Base-by-base conservation (phyloP, 2,888 invertebrate species). In the Nipponacmea schrenckii region DNA sequence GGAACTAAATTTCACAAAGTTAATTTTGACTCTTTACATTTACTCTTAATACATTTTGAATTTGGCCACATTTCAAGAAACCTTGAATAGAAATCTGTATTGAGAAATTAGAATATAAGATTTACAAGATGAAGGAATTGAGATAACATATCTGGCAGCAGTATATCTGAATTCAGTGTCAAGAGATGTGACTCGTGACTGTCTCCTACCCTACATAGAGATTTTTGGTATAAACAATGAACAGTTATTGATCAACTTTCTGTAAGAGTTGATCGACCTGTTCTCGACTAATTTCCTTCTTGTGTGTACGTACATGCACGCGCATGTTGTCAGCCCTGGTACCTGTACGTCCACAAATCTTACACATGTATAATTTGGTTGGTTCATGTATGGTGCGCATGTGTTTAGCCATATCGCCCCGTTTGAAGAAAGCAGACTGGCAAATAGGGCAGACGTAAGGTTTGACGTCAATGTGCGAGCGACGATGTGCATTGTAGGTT, bases 251-350 rank as follows among this genome's bases (percentile, higher is more conserved):
- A 56, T 56, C 56, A 56, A 71, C 67, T 31, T 71, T 67, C 24
- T 67, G 63, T 12, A 71, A 63, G 14, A 67, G 50, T 15, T 39
- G 62, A 45, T 71, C 71, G 10, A 71, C 62, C 48, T 71, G 67
- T 8, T 71, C 71, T 50, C 71, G 66, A 46, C 50, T 64, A 65
- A 74, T 74, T 63, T 62, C 64, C 27, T 75, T 77, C 44, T 77
- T 72, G 48, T 79, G 80, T 1, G 75, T 75, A n/a, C 73, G 72
- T 50, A 80, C 78, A 65, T 78, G 80, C 17, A 78, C 79, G 12
- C 83, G 76, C 73, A 83, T 80, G 72, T 83, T 83, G 75, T 83
- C 83, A 63, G 80, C 77, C 8, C 83, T 72, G 7, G 82, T 80
- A 39, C 81, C 81, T n/a, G 74, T 72, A 65, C 81, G 81, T 0